These are phyloP conservation scores for Subanguina moxae DNA, from an alignment of 1,140 invertebrate species.

Conservation along the genomic window DNA sequence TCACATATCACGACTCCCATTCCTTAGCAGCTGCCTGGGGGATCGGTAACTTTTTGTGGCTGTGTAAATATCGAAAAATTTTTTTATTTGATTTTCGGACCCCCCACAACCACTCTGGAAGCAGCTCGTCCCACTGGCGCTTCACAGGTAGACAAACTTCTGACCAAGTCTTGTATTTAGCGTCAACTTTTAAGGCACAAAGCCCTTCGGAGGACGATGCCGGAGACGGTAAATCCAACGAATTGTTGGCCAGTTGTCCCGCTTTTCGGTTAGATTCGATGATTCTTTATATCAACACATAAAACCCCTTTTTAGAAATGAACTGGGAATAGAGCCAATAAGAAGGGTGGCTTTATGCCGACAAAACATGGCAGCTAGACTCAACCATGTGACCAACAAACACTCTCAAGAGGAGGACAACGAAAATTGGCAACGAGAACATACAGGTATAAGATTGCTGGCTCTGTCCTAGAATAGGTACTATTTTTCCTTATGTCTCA, in stretches of 20 bases:
- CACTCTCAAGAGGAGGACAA: constrained; percentile 34
- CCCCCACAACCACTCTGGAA: constrained; percentile 43
- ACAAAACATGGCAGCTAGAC: constrained; percentile 1
- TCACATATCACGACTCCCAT: constrained; percentile 56
- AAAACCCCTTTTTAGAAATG: constrained; percentile 59
- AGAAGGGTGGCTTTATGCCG: constrained; percentile 50
- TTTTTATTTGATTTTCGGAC: no score
- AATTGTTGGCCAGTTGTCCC: constrained; percentile 52
- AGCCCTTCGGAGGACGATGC: constrained; percentile 55
- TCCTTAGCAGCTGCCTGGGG: constrained; percentile 55
- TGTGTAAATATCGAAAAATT: no score
- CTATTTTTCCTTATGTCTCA: no score
- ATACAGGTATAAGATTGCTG: constrained; percentile 48
- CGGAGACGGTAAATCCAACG: constrained; percentile 57
- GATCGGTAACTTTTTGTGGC: no score
- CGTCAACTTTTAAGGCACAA: constrained; percentile 38
- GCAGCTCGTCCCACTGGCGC: constrained; percentile 48
- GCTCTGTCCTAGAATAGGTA: no score
- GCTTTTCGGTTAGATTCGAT: no score
- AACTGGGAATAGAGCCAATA: constrained; percentile 54
- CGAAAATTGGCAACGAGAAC: constrained; percentile 58
- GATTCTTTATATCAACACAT: no score
- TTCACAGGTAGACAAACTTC: constrained; percentile 31
- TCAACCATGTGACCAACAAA: neutral
- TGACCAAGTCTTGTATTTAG: neutral